A percentile compares a stretch with the other conserved stretches of the same genome.
phyloP scores from a whole-genome alignment of 2,113 vertebrate species.

The Macquaria ambigua region DNA sequence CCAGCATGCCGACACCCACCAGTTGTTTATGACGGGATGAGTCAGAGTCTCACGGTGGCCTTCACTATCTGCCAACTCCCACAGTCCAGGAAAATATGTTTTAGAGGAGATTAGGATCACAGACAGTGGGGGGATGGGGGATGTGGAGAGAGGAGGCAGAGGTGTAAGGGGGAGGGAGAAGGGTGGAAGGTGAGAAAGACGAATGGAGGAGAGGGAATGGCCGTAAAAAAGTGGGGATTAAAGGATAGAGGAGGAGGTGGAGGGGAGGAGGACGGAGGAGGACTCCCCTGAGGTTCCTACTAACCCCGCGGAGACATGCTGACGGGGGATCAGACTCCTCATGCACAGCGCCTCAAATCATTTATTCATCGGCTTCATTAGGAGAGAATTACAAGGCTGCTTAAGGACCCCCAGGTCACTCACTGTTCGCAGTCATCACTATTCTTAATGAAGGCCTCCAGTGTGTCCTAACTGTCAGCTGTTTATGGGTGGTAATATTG shows the following conservation, averaged over 20 bases:
- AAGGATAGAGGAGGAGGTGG: slow-evolving; percentile 33
- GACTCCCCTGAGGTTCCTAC: slow-evolving; percentile 54
- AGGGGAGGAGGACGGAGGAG: slow-evolving; percentile 28
- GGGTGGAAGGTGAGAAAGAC: slow-evolving; percentile 40
- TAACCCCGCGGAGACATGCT: slow-evolving; percentile 57
- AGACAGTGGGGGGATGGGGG: slow-evolving; percentile 30
- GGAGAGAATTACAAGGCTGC: slow-evolving; percentile 75
- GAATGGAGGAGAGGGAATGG: slow-evolving; percentile 26
- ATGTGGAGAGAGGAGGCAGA: slow-evolving; percentile 14
- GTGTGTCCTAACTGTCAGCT: slow-evolving; percentile 55
- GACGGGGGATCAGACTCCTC: slow-evolving; percentile 69
- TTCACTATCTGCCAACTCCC: slow-evolving; percentile 66
- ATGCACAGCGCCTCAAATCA: slow-evolving; percentile 71
- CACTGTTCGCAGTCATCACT: slow-evolving; percentile 52
- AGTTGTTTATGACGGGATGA: slow-evolving; percentile 76
- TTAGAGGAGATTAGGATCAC: slow-evolving; percentile 69
- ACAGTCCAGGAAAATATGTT: slow-evolving; percentile 66
- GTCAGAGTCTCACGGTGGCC: slow-evolving; percentile 62
- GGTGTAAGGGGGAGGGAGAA: slow-evolving; percentile 4
- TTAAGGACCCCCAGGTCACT: slow-evolving; percentile 74
- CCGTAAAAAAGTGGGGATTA: slow-evolving; percentile 44
- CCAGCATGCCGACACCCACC: slow-evolving; percentile 63
- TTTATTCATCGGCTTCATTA: slow-evolving; percentile 84
- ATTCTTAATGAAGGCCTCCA: slow-evolving; percentile 65
- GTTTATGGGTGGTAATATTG: slow-evolving; percentile 49